Evolutionary conservation across 2,888 invertebrate species (phyloP), one percentile per base, ranked within the genome.

Genomic region (Perizoma affinitatum): DNA sequence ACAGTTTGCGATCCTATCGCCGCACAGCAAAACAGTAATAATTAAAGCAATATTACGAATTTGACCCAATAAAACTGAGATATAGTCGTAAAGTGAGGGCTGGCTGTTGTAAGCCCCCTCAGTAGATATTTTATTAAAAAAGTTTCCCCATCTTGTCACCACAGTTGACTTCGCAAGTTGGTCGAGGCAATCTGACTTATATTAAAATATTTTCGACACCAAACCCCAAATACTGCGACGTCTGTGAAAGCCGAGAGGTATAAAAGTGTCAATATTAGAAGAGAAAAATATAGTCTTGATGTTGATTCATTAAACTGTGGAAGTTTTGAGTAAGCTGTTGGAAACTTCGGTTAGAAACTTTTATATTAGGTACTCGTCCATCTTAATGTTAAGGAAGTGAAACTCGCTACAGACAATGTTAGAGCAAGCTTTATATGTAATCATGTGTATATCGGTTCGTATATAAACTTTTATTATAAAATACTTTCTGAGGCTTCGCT

Each of bases 61-160:
- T 76, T 73, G 69, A 65, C 66, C 69, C 76, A 74, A 78, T 79
- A 80, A 78, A 79, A 76, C 68, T 63, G 64, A 59, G 73, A 78
- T 78, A 74, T 74, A 69, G 63, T 79, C 82, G 76, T 84, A 83
- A 85, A 83, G 56, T 54, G 45, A 41, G 45, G 46, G 59, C 64
- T 70, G 66, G 61, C 72, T 70, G 72, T 70, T 70, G 70, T 67
- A 67, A 1, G 22, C 64, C 55, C 56, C 58, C 53, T 54, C 55
- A 66, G 77, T 79, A 82, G 79, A 83, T 84, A 81, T 87, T 85
- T 84, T 87, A 87, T 87, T 88, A 87, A 87, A 88, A 87, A 87
- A 87, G 75, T 87, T 87, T 77, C 58, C 73, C 70, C 77, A 77
- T 84, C 79, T 70, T 79, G 82, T 82, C 83, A 79, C 80, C 82